Conservation (phyloP, 2,888 invertebrate species). For the Trachelus stipa region DNA sequence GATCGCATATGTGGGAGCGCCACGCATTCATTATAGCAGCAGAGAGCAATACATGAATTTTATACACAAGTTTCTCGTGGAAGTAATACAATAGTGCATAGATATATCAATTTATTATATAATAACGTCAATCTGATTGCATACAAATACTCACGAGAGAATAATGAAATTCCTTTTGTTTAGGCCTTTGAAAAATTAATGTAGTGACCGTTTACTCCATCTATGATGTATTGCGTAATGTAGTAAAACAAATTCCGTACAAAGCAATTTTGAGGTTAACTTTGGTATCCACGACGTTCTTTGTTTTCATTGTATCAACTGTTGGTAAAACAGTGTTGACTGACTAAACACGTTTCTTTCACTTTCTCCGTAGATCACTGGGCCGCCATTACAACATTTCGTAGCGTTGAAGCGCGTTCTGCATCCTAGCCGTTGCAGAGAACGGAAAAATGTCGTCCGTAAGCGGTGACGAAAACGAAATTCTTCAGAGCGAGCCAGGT, state of each 20-base stretch:
- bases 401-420: conserved; percentile 26
- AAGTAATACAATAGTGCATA: background rate
- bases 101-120: background rate
- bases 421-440: conserved; percentile 33
- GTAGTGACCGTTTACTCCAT: background rate
- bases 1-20: background rate
- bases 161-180: background rate
- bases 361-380: background rate
- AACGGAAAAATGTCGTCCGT: conserved; percentile 56
- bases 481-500: conserved; percentile 55
- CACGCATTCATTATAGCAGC: background rate
- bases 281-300: background rate
- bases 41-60: background rate
- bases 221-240: background rate
- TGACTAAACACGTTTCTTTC: background rate
- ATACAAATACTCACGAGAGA: background rate
- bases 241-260: background rate
- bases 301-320: background rate
- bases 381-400: conserved; percentile 29
- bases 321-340: background rate
- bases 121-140: background rate
- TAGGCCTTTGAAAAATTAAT: background rate
- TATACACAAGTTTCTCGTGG: background rate
- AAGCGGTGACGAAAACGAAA: conserved; percentile 60
- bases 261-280: background rate